Evolutionary conservation across 1,140 invertebrate genomes (phyloP).

Genomic region (Diplogasteroides magnus): DNA sequence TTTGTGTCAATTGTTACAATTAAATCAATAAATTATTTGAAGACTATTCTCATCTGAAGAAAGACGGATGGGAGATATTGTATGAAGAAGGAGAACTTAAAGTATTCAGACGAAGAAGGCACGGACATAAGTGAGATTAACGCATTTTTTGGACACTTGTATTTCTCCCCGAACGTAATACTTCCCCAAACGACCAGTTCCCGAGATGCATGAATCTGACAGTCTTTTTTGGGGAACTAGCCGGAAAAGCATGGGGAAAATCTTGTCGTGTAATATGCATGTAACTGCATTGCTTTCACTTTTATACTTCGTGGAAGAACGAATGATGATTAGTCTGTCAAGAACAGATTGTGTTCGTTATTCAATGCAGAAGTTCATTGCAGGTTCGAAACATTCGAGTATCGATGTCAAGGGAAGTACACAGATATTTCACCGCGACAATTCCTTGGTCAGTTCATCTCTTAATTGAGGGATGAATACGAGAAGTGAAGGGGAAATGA

Average conservation of each 20-base stretch:
- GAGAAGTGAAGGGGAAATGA: too few species aligned
- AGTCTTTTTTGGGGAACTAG: too few species aligned
- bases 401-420: constrained; percentile 29
- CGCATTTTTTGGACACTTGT: too few species aligned
- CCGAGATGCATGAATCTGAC: too few species aligned
- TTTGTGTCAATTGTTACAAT: constrained; percentile 7
- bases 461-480: too few species aligned
- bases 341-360: constrained; percentile 3
- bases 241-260: too few species aligned
- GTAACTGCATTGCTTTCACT: too few species aligned
- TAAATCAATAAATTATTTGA: background rate
- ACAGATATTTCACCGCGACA: constrained; percentile 28
- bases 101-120: constrained; percentile 20
- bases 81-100: constrained; percentile 25
- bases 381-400: constrained; percentile 26
- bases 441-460: constrained; percentile 26
- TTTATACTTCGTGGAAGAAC: too few species aligned
- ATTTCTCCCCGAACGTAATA: too few species aligned
- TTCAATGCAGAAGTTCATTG: background rate
- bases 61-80: constrained; percentile 28
- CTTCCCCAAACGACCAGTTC: too few species aligned
- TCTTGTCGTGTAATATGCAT: too few species aligned
- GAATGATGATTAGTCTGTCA: too few species aligned
- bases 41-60: constrained; percentile 6
- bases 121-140: background rate